Evolutionary conservation across 2,113 vertebrate species (phyloP).

Genomic region (Copsychus sechellarum): DNA sequence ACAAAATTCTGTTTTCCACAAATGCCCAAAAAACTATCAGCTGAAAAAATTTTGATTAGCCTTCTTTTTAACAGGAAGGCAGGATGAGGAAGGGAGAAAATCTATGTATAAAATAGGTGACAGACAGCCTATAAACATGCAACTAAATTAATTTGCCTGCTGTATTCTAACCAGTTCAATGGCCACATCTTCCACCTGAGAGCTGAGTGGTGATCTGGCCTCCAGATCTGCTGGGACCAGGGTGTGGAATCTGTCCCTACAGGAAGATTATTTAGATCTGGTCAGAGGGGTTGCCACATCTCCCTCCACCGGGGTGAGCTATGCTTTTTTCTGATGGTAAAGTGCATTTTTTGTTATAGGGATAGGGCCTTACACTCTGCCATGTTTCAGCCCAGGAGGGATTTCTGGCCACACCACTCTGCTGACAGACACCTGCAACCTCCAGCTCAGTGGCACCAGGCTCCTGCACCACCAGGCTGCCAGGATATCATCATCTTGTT

Average conservation of each 20-base stretch:
- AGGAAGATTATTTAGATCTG: neutral
- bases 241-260: fast-evolving
- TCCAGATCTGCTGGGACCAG: neutral
- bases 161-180: neutral
- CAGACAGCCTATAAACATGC: neutral
- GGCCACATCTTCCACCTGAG: neutral
- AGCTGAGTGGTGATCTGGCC: neutral
- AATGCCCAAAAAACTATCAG: neutral
- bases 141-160: neutral
- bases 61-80: neutral
- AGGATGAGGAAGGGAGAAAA: neutral
- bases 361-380: neutral
- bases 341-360: neutral
- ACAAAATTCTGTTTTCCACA: neutral
- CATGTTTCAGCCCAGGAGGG: neutral
- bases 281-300: neutral
- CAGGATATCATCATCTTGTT: neutral
- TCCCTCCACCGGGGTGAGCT: neutral
- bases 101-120: neutral
- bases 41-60: neutral
- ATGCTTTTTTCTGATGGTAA: neutral
- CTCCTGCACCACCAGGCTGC: neutral
- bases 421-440: neutral
- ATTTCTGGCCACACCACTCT: neutral
- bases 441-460: neutral